Evolutionary conservation across 2,888 invertebrate genomes (phyloP), one percentile per base, ranked within the genome.

Genomic region (Drosophila pegasa): DNA sequence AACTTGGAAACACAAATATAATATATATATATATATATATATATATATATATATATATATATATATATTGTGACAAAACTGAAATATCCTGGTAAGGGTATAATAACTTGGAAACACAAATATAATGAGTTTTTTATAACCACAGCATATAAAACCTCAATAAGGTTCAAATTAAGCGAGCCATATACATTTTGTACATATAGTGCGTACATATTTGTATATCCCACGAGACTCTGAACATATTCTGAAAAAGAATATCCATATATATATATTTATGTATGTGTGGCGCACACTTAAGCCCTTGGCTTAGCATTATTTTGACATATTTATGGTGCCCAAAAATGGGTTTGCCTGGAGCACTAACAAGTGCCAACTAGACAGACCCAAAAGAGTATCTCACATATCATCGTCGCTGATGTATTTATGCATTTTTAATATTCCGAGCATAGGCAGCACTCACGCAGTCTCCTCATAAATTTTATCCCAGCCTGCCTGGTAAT

Each of bases 311-410:
- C 66, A 67, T 74, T 88, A 89, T 90, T 90, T 90, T 89, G 89
- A 90, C 89, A 90, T 88, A 74, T 89, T 89, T 89, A 89, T 90
- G 90, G 78, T 63, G 52, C 51, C 59, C 63, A 70, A 71, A 87
- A 75, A 80, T 45, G 78, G 63, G 70, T 73, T 71, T 69, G 54
- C 47, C 67, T 59, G 59, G 38, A 37, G 54, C 62, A 50, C 64
- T 64, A 87, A 83, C 86, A 76, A 86, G 77, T 80, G 82, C 69
- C 66, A 65, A 66, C 71, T 67, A 71, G 41, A 71, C 59, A 48
- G 35, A 59, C 48, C 58, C 47, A 54, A 54, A 56, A 55, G 50
- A 18, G 18, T 59, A 71, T 88, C 84, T 84, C 83, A 80, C 65
- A 86, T 84, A 80, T 80, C 83, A 86, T 41, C 29, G 45, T 33